These are phyloP conservation scores for Drosophila azteca DNA, from an alignment of 1,140 invertebrate species.

Conservation along the genomic window DNA sequence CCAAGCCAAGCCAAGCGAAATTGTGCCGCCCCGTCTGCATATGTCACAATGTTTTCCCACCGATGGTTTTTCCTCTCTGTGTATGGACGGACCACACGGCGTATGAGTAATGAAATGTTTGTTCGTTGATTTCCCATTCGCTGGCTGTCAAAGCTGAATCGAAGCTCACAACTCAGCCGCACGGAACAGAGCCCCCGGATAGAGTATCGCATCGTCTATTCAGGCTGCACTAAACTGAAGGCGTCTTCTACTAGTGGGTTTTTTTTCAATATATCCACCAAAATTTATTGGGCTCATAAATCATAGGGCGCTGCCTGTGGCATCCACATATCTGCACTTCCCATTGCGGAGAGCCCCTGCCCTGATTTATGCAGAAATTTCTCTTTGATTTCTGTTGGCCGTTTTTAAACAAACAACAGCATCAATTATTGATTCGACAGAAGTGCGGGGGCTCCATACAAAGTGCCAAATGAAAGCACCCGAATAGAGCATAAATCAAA, in stretches of 20 bases:
- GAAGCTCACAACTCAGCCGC: constrained; percentile 13
- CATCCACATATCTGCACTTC: constrained; percentile 18
- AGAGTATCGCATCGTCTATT: constrained; percentile 6
- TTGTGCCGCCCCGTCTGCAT: constrained; percentile 47
- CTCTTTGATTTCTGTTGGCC: constrained; percentile 22
- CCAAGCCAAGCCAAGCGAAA: constrained; percentile 44
- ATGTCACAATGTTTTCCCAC: constrained; percentile 46
- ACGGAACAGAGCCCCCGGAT: neutral
- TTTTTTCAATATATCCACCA: constrained; percentile 6
- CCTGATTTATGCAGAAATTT: constrained; percentile 31
- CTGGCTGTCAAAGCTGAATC: constrained; percentile 49
- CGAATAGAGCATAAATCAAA: constrained; percentile 25
- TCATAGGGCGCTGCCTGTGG: constrained; percentile 16
- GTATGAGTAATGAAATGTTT: constrained; percentile 69
- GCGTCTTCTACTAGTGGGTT: constrained; percentile 13
- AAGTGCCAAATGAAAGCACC: constrained; percentile 18
- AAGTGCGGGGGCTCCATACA: neutral
- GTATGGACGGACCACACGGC: constrained; percentile 40
- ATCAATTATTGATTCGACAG: constrained; percentile 31
- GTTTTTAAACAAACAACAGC: constrained; percentile 41
- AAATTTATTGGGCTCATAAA: constrained; percentile 56
- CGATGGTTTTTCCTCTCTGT: constrained; percentile 27
- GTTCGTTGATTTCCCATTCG: constrained; percentile 57
- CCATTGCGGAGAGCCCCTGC: neutral
- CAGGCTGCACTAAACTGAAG: constrained; percentile 2